A percentile compares a stretch with the other conserved stretches of the same genome.
Evolutionary conservation across 2,113 vertebrate species (phyloP).

Genomic region (Nipponia nippon): DNA sequence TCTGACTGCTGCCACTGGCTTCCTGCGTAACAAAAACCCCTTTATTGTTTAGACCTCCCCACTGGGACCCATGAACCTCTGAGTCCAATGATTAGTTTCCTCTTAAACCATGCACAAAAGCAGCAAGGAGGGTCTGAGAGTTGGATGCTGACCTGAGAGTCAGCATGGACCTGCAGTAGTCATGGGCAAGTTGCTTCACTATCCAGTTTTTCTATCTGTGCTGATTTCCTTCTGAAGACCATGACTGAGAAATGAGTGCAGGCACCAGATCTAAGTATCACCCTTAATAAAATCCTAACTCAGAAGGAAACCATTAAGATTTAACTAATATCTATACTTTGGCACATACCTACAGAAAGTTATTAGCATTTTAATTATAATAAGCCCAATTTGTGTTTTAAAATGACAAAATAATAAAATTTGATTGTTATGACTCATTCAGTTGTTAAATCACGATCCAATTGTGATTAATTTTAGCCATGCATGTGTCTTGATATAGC

Average conservation of each 20-base stretch:
- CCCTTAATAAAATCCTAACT: background rate
- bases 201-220: background rate
- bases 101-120: background rate
- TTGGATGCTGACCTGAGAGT: background rate
- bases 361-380: background rate
- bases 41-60: background rate
- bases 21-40: fast-evolving
- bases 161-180: background rate
- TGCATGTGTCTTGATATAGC: fast-evolving
- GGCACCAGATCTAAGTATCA: background rate
- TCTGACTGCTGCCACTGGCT: background rate
- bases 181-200: background rate
- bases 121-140: background rate
- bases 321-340: background rate
- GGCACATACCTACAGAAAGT: background rate
- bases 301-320: background rate
- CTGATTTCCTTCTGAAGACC: background rate
- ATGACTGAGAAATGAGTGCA: background rate
- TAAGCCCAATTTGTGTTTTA: background rate
- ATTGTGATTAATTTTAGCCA: background rate
- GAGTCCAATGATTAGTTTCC: background rate
- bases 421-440: background rate
- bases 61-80: background rate
- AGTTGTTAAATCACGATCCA: background rate
- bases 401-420: background rate